Evolutionary conservation across 2,113 vertebrate species (phyloP).

Genomic region (Puntigrus tetrazona): DNA sequence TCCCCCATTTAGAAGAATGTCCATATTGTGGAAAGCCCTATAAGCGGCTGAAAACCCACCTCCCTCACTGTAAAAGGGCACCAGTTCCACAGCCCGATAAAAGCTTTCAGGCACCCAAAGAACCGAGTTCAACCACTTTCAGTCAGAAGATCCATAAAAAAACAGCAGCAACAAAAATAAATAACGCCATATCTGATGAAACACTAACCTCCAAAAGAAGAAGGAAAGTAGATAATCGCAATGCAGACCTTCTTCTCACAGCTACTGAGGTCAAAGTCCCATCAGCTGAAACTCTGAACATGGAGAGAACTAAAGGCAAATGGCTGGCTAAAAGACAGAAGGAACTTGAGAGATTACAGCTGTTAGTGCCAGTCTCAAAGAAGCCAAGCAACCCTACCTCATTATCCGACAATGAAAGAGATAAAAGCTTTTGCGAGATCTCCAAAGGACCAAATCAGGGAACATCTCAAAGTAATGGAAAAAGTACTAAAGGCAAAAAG

Average conservation of each 20-base stretch:
- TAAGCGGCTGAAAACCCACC: slow-evolving; percentile 85
- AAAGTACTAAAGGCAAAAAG: slow-evolving; percentile 11
- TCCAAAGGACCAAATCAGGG: neutral
- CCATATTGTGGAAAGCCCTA: slow-evolving; percentile 83
- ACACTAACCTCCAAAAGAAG: neutral
- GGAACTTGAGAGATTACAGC: slow-evolving; percentile 31
- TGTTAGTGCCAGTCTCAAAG: slow-evolving; percentile 1
- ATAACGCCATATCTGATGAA: neutral
- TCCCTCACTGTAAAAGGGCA: slow-evolving; percentile 83
- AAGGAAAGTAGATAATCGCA: neutral
- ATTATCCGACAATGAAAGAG: neutral
- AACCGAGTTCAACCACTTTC: neutral
- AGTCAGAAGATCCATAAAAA: slow-evolving; percentile 3
- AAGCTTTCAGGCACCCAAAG: slow-evolving; percentile 37
- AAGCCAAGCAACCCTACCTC: neutral
- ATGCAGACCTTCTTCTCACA: neutral
- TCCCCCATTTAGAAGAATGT: slow-evolving; percentile 72
- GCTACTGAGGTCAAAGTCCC: neutral
- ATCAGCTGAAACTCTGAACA: neutral
- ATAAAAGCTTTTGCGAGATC: slow-evolving; percentile 20
- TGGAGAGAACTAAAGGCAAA: slow-evolving; percentile 37
- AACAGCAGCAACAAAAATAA: neutral
- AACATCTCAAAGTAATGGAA: slow-evolving; percentile 7
- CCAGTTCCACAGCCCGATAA: slow-evolving; percentile 48
- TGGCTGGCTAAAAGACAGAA: slow-evolving; percentile 48